Base-by-base conservation (phyloP, 1,140 invertebrate species). In the Parasteatoda tepidariorum region DNA sequence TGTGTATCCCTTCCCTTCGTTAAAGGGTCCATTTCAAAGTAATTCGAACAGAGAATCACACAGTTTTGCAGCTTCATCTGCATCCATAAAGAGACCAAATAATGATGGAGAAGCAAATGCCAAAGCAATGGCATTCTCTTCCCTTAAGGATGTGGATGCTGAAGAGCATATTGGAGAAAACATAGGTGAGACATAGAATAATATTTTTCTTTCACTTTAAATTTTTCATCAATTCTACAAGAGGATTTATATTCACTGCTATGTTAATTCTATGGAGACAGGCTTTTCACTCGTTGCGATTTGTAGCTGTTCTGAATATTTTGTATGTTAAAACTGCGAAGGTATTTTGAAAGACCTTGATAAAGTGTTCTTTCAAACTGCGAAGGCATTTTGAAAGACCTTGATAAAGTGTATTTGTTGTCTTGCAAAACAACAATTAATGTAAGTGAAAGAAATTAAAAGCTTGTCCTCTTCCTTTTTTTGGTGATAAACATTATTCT, bases 111-210 rank as follows among this genome's bases (percentile, higher is more conserved):
- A 54, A 48, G 62, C 26, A 11, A 22, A 30, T 3, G 68, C 68
- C 15, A 24, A 67, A 4, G 48, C 75, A 33, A 6, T 33, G 1
- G 78, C 78, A 18, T 81, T 24, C 41, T 30, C 66, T 3, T 70
- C 78, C 6, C 54, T 81, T 1, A 81, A 70, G 18, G 78, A 81
- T 62, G 78, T 81, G 1, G 26, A 81, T 22, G 30, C 34, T 13
- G 78, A 81, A 11, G 78, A 81, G 34, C 64, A 70, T 30, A 15
- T 81, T 5, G 78, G 31, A 61, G 62, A 79, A 18, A 41, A 34
- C 26, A 34, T 24, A 4, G 48, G 75, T 66, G 48, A 70, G 48
- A 24, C 30, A 18, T 57, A 57, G n/a, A n/a, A n/a, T n/a, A n/a
- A n/a, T n/a, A 9, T 48, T 48, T 9, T 18, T 48, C 7, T 48